Evolutionary conservation across 2,888 invertebrate species (phyloP), one percentile per base, ranked within the genome.

Genomic region (Boloria euphrosyne): DNA sequence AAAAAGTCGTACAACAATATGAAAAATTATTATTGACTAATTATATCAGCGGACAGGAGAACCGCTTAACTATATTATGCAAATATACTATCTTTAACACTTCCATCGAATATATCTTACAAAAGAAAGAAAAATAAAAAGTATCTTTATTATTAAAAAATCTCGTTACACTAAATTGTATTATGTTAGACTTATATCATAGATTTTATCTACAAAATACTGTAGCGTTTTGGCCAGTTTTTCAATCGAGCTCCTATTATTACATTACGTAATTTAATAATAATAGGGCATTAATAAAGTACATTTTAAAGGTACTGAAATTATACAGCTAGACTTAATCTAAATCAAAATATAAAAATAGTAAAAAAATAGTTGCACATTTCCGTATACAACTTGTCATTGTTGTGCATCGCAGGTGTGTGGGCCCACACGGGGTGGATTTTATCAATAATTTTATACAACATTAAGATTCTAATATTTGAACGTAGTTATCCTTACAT

Each of bases 1-100:
- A 95, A 95, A 95, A 95, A 95, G 94, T 92, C 94, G 95, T 95
- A 95, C 95, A 95, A 95, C 95, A 95, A 95, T 95, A 95, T 95
- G 95, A 95, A 95, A 95, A 95, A 95, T 95, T 95, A 89, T 89
- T 89, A 95, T 95, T 95, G 94, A 94, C 95, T 95, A 95, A 91
- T 95, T 93, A 91, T 93, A 93, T 93, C 93, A 86, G 94, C 94
- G 94, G 94, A 92, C 93, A 93, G 94, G 94, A 94, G 93, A 90
- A 93, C 94, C 94, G 93, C 93, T 93, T 94, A 93, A 93, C 94
- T 94, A 94, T 93, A 91, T 89, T 93, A 92, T 91, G 93, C 93
- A 93, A 93, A 94, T 94, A 93, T 93, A 93, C 93, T 93, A 93
- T 93, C 92, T 93, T 92, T 90, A 90, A 91, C 90, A 90, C 89